Evolutionary conservation across 2,888 invertebrate genomes (phyloP).

Genomic region (Julus scandinavius): DNA sequence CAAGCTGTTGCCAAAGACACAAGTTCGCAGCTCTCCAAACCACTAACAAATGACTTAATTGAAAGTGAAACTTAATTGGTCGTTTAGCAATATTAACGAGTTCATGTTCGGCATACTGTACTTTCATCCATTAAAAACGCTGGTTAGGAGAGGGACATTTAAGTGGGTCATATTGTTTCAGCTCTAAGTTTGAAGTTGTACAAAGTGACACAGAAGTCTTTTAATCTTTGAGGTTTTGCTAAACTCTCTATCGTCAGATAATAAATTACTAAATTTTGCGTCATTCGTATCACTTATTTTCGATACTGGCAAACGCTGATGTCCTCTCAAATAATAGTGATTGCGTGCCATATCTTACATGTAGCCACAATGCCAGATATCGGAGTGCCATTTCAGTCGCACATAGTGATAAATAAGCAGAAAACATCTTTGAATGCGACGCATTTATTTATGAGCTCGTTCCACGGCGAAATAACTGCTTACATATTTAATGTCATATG

Average conservation of each 20-base stretch:
- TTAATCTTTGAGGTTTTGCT: not conserved
- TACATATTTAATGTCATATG: not conserved
- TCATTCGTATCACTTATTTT: not conserved
- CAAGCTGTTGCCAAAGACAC: constrained; percentile 30
- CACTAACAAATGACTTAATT: constrained; percentile 31
- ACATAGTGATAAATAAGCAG: not conserved
- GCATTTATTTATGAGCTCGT: constrained; percentile 12
- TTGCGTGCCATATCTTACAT: not conserved
- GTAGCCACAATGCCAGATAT: not conserved
- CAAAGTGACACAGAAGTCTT: not conserved
- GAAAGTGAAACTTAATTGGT: constrained; percentile 29
- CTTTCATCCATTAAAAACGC: not conserved
- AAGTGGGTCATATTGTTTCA: not conserved
- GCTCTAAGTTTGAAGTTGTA: not conserved
- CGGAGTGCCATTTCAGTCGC: not conserved
- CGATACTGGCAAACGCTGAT: not conserved
- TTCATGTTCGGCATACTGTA: not conserved
- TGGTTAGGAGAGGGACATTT: not conserved
- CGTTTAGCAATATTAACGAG: constrained; percentile 13
- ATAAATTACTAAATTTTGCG: not conserved
- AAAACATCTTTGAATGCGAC: not conserved
- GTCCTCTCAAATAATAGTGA: not conserved
- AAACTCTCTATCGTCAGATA: not conserved
- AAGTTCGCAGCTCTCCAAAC: not conserved
- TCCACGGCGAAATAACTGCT: not conserved